Evolutionary conservation across 2,113 vertebrate species (phyloP).

Genomic region (Podiceps cristatus): DNA sequence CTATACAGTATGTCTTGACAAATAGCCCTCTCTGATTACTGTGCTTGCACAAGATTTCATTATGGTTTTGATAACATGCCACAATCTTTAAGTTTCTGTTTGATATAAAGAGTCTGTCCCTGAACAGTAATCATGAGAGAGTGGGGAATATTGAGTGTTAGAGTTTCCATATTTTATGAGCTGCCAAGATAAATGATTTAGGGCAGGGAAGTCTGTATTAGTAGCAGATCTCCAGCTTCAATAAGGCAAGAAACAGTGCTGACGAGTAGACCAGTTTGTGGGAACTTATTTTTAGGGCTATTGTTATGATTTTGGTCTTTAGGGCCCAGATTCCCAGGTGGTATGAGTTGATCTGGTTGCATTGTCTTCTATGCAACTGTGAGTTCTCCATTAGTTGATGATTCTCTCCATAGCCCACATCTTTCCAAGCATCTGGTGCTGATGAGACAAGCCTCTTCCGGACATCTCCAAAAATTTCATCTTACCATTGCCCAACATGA

Average conservation of each 20-base stretch:
- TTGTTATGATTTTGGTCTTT: conserved; percentile 22
- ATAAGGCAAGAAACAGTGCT: conserved; percentile 38
- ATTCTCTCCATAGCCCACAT: background rate
- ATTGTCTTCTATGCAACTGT: background rate
- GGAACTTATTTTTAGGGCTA: conserved; percentile 50
- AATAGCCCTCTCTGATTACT: conserved; percentile 73
- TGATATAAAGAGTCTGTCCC: conserved; percentile 69
- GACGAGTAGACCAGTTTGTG: conserved; percentile 40
- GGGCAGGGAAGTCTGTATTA: conserved; percentile 45
- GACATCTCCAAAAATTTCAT: background rate
- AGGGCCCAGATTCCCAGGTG: conserved; percentile 44
- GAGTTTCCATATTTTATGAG: conserved; percentile 71
- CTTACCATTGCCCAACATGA: background rate
- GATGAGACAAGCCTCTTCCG: background rate
- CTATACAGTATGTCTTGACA: conserved; percentile 66
- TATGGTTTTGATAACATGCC: conserved; percentile 76
- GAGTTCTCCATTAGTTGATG: background rate
- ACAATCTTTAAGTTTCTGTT: conserved; percentile 68
- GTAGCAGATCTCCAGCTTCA: conserved; percentile 68
- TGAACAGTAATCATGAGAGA: conserved; percentile 57
- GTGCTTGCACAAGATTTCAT: conserved; percentile 69
- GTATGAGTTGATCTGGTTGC: background rate
- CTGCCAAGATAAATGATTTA: conserved; percentile 75
- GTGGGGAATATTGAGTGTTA: conserved; percentile 70
- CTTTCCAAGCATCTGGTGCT: background rate